A percentile compares a stretch with the other conserved stretches of the same genome.
Conservation (phyloP, 2,113 vertebrate genomes). For the Syngnathus scovelli region DNA sequence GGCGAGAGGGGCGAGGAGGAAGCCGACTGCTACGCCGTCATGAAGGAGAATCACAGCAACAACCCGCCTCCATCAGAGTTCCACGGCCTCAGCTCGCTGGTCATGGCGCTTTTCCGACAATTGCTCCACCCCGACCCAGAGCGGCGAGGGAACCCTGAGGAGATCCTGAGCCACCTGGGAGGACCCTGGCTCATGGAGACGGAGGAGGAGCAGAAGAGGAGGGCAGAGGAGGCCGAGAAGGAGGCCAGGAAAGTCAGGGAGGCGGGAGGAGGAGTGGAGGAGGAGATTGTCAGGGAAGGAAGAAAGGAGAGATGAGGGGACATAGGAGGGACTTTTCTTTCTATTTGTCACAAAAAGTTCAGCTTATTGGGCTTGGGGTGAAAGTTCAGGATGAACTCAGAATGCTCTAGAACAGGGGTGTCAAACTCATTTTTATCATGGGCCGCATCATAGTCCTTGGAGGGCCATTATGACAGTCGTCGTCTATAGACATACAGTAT, state of each 20-base stretch:
- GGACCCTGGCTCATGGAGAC: conserved; percentile 71
- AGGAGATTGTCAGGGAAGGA: conserved; percentile 58
- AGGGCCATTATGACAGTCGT: too few relatives aligned
- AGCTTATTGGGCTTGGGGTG: not conserved
- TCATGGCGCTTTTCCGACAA: conserved; percentile 74
- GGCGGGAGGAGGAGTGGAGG: conserved; percentile 48
- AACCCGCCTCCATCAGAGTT: conserved; percentile 72
- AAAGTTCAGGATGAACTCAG: not conserved
- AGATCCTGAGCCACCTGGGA: conserved; percentile 75
- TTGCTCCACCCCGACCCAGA: conserved; percentile 76
- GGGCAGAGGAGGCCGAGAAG: conserved; percentile 59
- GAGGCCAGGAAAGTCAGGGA: conserved; percentile 65
- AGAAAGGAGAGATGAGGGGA: conserved; percentile 64
- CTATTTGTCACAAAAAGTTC: not conserved
- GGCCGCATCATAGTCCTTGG: too few relatives aligned
- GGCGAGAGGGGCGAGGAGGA: conserved; percentile 13
- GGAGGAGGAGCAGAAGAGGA: conserved; percentile 62
- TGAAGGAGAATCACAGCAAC: conserved; percentile 28
- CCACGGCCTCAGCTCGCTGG: conserved; percentile 63
- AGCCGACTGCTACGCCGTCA: conserved; percentile 19
- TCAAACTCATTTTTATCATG: too few relatives aligned
- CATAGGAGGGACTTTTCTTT: not conserved
- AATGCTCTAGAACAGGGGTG: not conserved
- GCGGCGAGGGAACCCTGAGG: conserved; percentile 72
- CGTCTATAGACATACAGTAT: too few relatives aligned